These are phyloP conservation scores for Unio pictorum DNA, from an alignment of 2,888 invertebrate genomes.

Conservation along the genomic window DNA sequence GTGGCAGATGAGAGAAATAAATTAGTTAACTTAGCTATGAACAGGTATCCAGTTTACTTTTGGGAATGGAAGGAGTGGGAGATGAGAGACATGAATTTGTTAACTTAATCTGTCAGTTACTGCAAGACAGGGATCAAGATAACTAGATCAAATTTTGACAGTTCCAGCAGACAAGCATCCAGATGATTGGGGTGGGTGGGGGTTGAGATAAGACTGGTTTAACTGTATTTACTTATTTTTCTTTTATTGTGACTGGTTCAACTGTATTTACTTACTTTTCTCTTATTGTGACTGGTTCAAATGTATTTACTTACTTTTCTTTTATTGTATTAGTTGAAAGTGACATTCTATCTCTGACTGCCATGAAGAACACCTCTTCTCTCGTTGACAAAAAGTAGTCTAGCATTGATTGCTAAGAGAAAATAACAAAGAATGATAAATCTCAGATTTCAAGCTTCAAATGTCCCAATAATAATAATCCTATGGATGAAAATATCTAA, in stretches of 20 bases:
- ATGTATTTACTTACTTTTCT: slow-evolving; percentile 64
- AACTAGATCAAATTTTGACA: too few species aligned
- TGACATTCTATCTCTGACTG: slow-evolving; percentile 68
- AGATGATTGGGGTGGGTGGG: background rate
- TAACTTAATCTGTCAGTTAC: too few species aligned
- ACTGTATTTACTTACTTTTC: slow-evolving; percentile 65
- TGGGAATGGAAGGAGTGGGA: too few species aligned
- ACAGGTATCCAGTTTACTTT: too few species aligned
- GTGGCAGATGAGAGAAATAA: too few species aligned
- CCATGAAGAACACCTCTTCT: slow-evolving; percentile 71
- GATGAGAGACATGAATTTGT: too few species aligned
- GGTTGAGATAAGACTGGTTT: slow-evolving; percentile 68
- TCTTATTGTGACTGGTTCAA: slow-evolving; percentile 70
- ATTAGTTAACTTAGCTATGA: too few species aligned
- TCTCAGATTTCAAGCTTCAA: too few species aligned
- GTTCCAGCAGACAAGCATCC: too few species aligned
- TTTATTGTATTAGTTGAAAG: slow-evolving; percentile 70
- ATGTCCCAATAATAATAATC: too few species aligned
- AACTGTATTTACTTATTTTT: slow-evolving; percentile 62
- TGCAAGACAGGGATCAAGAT: too few species aligned
- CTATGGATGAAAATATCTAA: too few species aligned
- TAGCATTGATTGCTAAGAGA: slow-evolving; percentile 64
- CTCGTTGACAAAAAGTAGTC: slow-evolving; percentile 69
- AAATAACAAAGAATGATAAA: slow-evolving; percentile 5
- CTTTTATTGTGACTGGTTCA: slow-evolving; percentile 70